Evolutionary conservation across 2,797 vertebrate genomes (phyloP), one percentile per base, ranked within the genome.

Genomic region (Anguilla pacifica): DNA sequence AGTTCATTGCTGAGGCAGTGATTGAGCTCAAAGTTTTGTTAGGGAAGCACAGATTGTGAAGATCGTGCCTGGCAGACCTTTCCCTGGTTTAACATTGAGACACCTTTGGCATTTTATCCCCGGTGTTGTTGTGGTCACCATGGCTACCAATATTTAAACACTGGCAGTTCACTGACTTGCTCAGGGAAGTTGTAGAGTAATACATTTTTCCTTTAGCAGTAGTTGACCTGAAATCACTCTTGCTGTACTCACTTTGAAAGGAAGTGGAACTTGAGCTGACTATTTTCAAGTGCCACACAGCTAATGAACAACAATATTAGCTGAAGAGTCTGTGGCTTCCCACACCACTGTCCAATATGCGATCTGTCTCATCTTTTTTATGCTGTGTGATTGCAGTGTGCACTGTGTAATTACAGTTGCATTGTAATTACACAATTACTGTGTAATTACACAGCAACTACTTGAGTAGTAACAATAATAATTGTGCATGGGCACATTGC

Each of bases 131-230:
- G 43, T 94, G 93, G 97, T 97, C 97, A 93, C 97, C 95, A 97
- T 96, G 95, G 97, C 94, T 97, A 97, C 97, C 19, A 91, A 96
- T 88, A 91, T 96, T 96, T 96, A 96, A 96, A 95, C 93, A 92
- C 96, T 51, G 96, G 95, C 94, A 95, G 92, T 72, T 91, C 89
- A 89, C 53, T 86, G 83, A 55, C 85, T 90, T 81, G 74, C 89
- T 89, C 82, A 86, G 89, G 87, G 88, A 87, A 86, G 53, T 64
- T 79, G 82, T 87, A 43, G 19, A 3, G 19, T 46, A 91, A 88
- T 86, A 90, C 86, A 55, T 53, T 81, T 87, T 81, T 85, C 87
- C 85, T 87, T 83, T 86, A 88, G 77, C 90, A 88, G 89, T 86
- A 67, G 74, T 59, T 82, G 85, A 82, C 74, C 72, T 83, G 79